Evolutionary conservation across 92 coral and sea anemone genomes (phyloP).

Genomic region (Umimayanthus chanpuru): DNA sequence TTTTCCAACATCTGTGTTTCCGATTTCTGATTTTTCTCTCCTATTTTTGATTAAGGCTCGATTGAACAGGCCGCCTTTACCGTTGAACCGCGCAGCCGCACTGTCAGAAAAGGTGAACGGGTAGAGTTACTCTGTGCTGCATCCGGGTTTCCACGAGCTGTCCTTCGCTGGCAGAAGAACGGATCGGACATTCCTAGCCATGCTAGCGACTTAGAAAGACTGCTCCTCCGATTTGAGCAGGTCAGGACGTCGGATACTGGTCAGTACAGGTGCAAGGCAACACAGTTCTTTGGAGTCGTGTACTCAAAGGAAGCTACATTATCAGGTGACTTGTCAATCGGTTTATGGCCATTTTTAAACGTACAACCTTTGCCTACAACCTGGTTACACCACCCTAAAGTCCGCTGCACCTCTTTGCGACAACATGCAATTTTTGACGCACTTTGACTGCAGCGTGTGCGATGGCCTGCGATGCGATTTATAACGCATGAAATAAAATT

Average conservation of each 20-base stretch:
- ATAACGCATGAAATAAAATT: too few species aligned
- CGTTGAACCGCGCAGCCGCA: not conserved
- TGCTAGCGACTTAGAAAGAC: slow-evolving; percentile 11
- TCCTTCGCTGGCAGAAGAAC: slow-evolving; percentile 29
- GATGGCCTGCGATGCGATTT: too few species aligned
- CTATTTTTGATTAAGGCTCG: not conserved
- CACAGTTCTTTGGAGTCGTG: not conserved
- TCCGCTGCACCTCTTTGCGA: too few species aligned
- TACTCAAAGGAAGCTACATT: slow-evolving; percentile 10
- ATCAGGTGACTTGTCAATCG: not conserved
- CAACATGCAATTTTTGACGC: too few species aligned
- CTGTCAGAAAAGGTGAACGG: not conserved
- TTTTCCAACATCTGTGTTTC: not conserved
- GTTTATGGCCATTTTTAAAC: too few species aligned
- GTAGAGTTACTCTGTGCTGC: slow-evolving; percentile 17
- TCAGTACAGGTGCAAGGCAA: slow-evolving; percentile 22
- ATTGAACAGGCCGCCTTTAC: not conserved
- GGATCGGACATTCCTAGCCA: slow-evolving; percentile 29
- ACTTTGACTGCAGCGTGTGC: too few species aligned
- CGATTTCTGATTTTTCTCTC: not conserved
- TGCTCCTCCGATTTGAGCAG: slow-evolving; percentile 11
- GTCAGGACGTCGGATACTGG: slow-evolving; percentile 10
- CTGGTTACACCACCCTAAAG: too few species aligned
- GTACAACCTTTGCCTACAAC: too few species aligned
- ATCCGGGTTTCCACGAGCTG: slow-evolving; percentile 25